Percentiles rank a stretch among this genome's conserved stretches.
Conservation (phyloP, 92 coral and sea anemone genomes). For the Parazoanthus darwini region DNA sequence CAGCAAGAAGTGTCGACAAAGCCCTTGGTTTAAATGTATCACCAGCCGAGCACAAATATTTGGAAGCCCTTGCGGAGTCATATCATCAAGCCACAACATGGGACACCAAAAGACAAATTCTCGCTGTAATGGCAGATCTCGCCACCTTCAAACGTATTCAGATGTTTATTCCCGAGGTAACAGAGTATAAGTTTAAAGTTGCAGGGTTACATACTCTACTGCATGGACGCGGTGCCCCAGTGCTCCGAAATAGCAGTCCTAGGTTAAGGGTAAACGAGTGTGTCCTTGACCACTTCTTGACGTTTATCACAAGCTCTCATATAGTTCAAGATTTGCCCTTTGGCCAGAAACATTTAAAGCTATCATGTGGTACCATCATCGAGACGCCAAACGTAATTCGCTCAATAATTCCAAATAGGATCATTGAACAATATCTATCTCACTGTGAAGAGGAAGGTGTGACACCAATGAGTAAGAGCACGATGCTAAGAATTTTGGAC, state of each 20-base stretch:
- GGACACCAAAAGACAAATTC: too few relatives aligned
- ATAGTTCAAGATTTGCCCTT: constrained; percentile 61
- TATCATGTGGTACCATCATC: constrained; percentile 43
- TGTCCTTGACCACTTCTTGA: constrained; percentile 51
- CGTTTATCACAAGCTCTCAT: constrained; percentile 56
- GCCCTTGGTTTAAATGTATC: too few relatives aligned
- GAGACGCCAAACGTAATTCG: constrained; percentile 19
- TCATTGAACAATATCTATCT: constrained; percentile 1
- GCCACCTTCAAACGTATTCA: too few relatives aligned
- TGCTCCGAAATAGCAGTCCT: too few relatives aligned
- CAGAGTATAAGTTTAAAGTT: too few relatives aligned
- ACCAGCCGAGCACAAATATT: not conserved
- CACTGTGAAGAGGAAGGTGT: not conserved
- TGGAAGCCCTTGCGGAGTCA: constrained; percentile 29
- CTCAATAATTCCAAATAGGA: not conserved
- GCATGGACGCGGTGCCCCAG: too few relatives aligned
- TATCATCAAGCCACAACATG: not conserved
- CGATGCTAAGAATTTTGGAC: not conserved
- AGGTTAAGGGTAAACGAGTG: too few relatives aligned
- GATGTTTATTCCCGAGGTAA: too few relatives aligned
- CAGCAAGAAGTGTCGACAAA: too few relatives aligned
- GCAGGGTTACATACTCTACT: too few relatives aligned
- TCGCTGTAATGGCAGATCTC: too few relatives aligned
- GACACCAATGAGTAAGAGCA: not conserved
- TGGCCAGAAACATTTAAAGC: constrained; percentile 42